Conservation (phyloP, 2,888 invertebrate species). For the Ectobius pallidus region DNA sequence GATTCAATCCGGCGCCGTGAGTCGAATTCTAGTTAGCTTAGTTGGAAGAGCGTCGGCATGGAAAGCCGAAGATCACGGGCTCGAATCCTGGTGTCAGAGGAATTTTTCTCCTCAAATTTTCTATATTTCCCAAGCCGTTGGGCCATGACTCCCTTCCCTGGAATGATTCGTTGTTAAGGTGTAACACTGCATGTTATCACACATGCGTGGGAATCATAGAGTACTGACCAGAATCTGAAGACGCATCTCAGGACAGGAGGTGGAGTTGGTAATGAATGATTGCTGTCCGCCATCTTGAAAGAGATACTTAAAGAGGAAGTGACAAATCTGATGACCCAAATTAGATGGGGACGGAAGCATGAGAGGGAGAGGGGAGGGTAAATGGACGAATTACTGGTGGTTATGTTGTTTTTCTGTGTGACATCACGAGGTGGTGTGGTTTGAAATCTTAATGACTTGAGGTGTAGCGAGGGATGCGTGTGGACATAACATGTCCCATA, state of each 20-base stretch:
- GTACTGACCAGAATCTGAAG: not conserved
- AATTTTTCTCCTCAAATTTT: too few species aligned
- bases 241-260: not conserved
- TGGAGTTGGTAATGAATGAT: not conserved
- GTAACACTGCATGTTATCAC: too few species aligned
- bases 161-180: too few species aligned
- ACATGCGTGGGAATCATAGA: too few species aligned
- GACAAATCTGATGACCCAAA: constrained; percentile 40
- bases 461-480: constrained; percentile 2
- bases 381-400: constrained; percentile 29
- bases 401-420: constrained; percentile 22
- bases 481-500: too few species aligned
- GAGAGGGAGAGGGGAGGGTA: constrained; percentile 11
- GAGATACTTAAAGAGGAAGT: constrained; percentile 38
- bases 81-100: too few species aligned
- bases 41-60: too few species aligned
- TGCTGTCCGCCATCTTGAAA: constrained; percentile 32
- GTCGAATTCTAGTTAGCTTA: too few species aligned
- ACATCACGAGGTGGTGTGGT: constrained; percentile 24
- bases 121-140: too few species aligned
- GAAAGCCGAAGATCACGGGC: too few species aligned
- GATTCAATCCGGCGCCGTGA: too few species aligned
- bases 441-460: constrained; percentile 2
- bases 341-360: constrained; percentile 35
- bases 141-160: too few species aligned